A percentile compares a stretch with the other conserved stretches of the same genome.
Evolutionary conservation across 2,797 vertebrate genomes (phyloP).

Genomic region (Pseudochaenichthys georgianus): DNA sequence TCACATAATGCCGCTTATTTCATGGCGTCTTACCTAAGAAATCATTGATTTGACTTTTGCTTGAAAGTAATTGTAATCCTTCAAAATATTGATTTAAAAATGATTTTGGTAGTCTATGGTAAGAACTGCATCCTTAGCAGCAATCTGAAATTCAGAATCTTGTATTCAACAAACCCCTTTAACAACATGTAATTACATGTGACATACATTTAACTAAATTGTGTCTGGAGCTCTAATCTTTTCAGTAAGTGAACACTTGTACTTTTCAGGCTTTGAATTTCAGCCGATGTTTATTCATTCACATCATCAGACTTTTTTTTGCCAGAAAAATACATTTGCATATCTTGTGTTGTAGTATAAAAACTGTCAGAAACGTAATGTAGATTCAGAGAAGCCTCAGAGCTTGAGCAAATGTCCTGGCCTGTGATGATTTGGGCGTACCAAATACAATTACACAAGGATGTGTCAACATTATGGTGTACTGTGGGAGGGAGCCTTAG

Average conservation of each 20-base stretch:
- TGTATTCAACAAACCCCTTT: too few relatives aligned
- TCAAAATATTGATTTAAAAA: too few relatives aligned
- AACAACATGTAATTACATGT: background rate
- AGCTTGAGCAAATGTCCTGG: constrained; percentile 11
- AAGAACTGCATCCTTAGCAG: too few relatives aligned
- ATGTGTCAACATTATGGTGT: constrained; percentile 25
- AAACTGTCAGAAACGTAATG: background rate
- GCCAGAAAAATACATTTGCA: background rate
- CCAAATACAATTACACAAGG: constrained; percentile 31
- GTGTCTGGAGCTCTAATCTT: background rate
- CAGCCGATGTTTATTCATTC: background rate
- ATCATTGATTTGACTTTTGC: too few relatives aligned
- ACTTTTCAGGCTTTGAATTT: background rate
- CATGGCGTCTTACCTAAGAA: too few relatives aligned
- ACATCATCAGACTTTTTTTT: background rate
- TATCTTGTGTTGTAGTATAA: background rate
- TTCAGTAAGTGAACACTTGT: background rate
- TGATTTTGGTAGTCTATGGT: too few relatives aligned
- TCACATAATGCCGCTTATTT: too few relatives aligned
- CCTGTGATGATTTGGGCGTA: constrained; percentile 24
- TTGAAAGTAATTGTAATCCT: too few relatives aligned
- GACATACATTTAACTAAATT: background rate
- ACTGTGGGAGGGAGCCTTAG: constrained; percentile 30
- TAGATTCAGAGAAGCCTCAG: background rate
- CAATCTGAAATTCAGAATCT: too few relatives aligned